Conservation (phyloP, 2,113 vertebrate genomes). For the Gnathonemus echidnorhynchus region DNA sequence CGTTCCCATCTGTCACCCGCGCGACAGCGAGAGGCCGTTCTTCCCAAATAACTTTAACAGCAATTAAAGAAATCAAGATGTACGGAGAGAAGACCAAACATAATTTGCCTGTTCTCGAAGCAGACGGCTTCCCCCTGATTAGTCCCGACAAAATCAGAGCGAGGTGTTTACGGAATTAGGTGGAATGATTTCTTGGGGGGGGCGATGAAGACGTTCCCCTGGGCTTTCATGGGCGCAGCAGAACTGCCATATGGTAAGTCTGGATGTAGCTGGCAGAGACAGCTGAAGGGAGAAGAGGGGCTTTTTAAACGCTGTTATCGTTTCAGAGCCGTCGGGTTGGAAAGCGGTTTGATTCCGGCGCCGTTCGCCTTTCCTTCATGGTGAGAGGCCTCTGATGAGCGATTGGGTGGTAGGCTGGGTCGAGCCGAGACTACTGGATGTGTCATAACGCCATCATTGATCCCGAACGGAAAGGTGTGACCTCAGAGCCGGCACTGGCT, state of each 20-base stretch:
- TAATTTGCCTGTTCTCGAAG: not conserved
- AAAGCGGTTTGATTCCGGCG: conserved; percentile 42
- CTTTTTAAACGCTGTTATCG: conserved; percentile 55
- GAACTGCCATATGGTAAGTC: conserved; percentile 17
- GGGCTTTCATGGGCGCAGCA: conserved; percentile 32
- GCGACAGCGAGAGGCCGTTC: not conserved
- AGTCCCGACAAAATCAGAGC: not conserved
- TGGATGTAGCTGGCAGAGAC: conserved; percentile 40
- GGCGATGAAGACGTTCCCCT: conserved; percentile 26
- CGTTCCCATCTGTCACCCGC: not conserved
- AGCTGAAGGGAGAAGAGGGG: conserved; percentile 33
- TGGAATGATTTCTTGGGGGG: conserved; percentile 16
- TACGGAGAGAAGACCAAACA: not conserved
- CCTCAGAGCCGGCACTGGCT: not conserved
- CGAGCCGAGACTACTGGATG: conserved; percentile 26
- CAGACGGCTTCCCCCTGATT: not conserved
- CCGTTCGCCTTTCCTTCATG: conserved; percentile 29
- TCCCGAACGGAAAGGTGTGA: conserved; percentile 25
- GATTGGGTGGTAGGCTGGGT: conserved; percentile 7
- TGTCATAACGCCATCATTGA: conserved; percentile 19
- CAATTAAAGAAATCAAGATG: not conserved
- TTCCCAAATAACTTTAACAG: not conserved
- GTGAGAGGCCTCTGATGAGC: conserved; percentile 35
- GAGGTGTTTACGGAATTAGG: conserved; percentile 36
- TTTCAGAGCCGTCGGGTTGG: conserved; percentile 45